These are phyloP conservation scores for Lithobates sylvaticus DNA, from an alignment of 2,797 vertebrate species.

Conservation along the genomic window DNA sequence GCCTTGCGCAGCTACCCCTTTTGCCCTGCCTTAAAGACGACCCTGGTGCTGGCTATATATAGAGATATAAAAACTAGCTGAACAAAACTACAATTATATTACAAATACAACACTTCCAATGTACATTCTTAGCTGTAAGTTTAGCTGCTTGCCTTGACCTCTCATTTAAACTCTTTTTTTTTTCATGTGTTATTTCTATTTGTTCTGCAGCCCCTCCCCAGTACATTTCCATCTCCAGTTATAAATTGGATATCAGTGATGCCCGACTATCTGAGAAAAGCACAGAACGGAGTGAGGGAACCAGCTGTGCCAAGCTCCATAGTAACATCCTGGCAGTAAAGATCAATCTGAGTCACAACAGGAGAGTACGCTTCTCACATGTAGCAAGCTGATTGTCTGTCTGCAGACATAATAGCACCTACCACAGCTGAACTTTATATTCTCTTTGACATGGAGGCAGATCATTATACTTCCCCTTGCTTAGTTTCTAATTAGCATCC, in stretches of 20 bases:
- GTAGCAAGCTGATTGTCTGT: conserved; percentile 25
- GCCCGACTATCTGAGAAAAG: neutral
- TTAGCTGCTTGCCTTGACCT: too few relatives aligned
- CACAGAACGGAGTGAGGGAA: neutral
- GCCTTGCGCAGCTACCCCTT: too few relatives aligned
- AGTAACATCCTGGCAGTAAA: conserved; percentile 48
- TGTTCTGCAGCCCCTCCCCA: neutral
- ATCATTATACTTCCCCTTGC: conserved; percentile 21
- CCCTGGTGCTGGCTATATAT: neutral
- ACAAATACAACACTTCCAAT: neutral
- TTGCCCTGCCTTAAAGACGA: too few relatives aligned
- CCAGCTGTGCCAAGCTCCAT: conserved; percentile 35
- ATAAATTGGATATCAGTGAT: conserved; percentile 1
- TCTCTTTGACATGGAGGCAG: conserved; percentile 40
- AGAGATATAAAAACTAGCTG: neutral
- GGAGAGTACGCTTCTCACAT: conserved; percentile 19
- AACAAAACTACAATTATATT: neutral
- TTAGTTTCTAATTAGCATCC: conserved; percentile 52
- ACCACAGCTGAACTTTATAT: conserved; percentile 47
- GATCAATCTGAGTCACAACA: conserved; percentile 33
- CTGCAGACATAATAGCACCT: conserved; percentile 40
- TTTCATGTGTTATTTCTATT: neutral
- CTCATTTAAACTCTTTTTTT: too few relatives aligned
- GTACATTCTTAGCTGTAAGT: neutral
- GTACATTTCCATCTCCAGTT: neutral